Evolutionary conservation across 2,888 invertebrate genomes (phyloP), one percentile per base, ranked within the genome.

Genomic region (Hymenopus coronatus): DNA sequence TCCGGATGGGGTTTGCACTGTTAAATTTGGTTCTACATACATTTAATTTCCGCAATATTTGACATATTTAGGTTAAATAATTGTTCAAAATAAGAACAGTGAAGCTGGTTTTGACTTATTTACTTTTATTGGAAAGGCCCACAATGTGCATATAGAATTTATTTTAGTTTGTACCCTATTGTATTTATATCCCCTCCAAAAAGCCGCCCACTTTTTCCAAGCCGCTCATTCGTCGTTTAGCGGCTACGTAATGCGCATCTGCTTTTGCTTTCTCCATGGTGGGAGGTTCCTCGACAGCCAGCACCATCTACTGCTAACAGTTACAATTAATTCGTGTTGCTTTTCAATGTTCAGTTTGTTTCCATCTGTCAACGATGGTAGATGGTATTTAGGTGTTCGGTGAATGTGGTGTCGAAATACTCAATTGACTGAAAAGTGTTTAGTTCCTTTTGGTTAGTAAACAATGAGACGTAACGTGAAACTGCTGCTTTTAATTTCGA

Each of bases 381-480:
- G 30, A 15, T 83, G 84, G 87, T 20, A 20, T 46, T 82, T 27
- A 40, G 81, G 33, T 28, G 88, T 88, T 33, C 70, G 84, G 87
- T 30, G 28, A 70, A 83, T 85, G 87, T 30, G 54, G 83, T 81
- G 25, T 83, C 54, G 88, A 83, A 87, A 88, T 25, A 82, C n/a
- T 12, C 20, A 40, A n/a, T 27, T 40, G 83, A 85, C 40, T n/a
- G 82, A 81, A 25, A 81, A 88, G 88, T 88, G 88, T 89, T 84
- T 90, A 28, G 86, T 88, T 88, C 88, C 82, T 86, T 20, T 88
- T 83, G 28, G 83, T 81, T 70, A 25, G 3, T 70, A 70, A 84
- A 89, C 89, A 91, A 95, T 95, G 95, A 94, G 95, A 92, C 94
- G 95, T 91, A 95, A 95, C 93, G 94, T 95, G 91, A 95, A 95